phyloP scores from a whole-genome alignment of 2,888 invertebrate genomes.

The Elysia crispata region DNA sequence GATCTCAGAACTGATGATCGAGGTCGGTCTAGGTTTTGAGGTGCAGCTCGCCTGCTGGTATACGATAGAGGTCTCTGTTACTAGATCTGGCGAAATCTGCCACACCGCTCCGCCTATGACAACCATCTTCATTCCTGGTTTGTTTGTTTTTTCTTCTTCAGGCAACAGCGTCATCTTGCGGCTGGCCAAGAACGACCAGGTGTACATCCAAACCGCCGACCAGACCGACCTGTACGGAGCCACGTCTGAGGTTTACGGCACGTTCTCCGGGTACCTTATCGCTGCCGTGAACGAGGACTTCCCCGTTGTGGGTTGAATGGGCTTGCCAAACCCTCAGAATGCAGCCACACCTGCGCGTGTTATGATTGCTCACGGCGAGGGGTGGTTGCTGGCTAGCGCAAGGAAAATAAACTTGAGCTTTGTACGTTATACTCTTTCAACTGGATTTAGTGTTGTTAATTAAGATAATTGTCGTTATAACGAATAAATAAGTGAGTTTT shows the following conservation, averaged over 20 bases:
- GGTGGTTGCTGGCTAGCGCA: background rate
- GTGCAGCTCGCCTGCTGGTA: too few relatives aligned
- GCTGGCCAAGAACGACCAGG: constrained; percentile 52
- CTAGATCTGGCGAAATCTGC: too few relatives aligned
- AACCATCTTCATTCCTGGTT: background rate
- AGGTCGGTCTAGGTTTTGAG: too few relatives aligned
- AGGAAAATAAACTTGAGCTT: too few relatives aligned
- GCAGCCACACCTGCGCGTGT: background rate
- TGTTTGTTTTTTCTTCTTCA: background rate
- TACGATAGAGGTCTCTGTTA: too few relatives aligned
- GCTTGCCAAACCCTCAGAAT: too few relatives aligned
- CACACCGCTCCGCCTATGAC: background rate
- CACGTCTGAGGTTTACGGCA: constrained; percentile 60
- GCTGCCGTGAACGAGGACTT: constrained; percentile 59
- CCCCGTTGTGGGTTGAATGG: constrained; percentile 50
- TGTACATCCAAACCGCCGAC: constrained; percentile 56
- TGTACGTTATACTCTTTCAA: too few relatives aligned
- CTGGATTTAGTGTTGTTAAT: too few relatives aligned
- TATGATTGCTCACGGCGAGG: background rate
- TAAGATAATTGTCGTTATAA: too few relatives aligned
- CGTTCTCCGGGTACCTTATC: constrained; percentile 63
- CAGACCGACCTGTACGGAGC: constrained; percentile 56
- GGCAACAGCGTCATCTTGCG: constrained; percentile 53
- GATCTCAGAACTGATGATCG: too few relatives aligned
- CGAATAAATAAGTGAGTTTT: too few relatives aligned